These are phyloP conservation scores for Graptemys geographica DNA, from an alignment of 2,797 vertebrate species.

Conservation along the genomic window DNA sequence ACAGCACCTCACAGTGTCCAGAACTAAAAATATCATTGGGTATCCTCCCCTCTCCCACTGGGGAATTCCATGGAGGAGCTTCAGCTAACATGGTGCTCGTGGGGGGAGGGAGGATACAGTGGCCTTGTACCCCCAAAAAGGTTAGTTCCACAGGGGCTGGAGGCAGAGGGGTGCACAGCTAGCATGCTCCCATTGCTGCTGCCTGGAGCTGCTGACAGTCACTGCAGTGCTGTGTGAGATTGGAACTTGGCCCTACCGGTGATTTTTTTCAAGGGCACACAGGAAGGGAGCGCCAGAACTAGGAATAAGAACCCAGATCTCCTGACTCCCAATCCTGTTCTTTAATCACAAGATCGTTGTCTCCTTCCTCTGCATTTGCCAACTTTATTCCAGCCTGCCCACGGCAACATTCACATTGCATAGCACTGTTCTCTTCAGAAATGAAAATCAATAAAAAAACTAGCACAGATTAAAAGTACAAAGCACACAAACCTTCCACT, in stretches of 20 bases:
- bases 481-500: conserved; percentile 24
- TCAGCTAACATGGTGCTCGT: not conserved
- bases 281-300: not conserved
- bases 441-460: not conserved
- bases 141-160: not conserved
- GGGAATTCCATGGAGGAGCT: not conserved
- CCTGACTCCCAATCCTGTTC: not conserved
- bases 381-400: not conserved
- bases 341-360: not conserved
- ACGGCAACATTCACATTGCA: not conserved
- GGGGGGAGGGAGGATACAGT: not conserved
- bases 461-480: conserved; percentile 12
- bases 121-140: not conserved
- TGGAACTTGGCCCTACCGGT: not conserved
- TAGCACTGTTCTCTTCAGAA: not conserved
- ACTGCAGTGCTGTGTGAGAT: accelerated
- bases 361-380: not conserved
- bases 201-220: not conserved
- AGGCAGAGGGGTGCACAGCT: not conserved
- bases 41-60: not conserved
- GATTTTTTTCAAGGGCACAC: not conserved
- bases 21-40: not conserved
- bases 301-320: conserved; percentile 9
- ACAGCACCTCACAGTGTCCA: not conserved
- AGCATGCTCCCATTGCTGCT: not conserved